These are phyloP conservation scores for Actenoides lindsayi DNA, from an alignment of 2,113 vertebrate species.

Conservation along the genomic window DNA sequence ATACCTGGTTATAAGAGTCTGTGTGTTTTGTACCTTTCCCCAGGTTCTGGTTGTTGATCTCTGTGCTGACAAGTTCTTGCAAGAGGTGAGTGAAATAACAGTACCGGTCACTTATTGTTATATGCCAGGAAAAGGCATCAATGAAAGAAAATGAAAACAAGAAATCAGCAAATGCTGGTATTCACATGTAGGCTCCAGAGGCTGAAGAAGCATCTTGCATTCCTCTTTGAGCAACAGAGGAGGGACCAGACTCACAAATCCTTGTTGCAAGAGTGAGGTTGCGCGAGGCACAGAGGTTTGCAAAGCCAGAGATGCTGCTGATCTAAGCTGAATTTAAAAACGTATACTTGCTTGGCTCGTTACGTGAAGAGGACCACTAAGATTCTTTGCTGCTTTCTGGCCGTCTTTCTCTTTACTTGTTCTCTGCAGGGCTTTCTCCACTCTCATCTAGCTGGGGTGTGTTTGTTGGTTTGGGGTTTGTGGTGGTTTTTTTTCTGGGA, in stretches of 20 bases:
- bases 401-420: neutral
- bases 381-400: neutral
- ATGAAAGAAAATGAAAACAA: slow-evolving; percentile 10
- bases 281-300: neutral
- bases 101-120: neutral
- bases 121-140: neutral
- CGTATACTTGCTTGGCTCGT: neutral
- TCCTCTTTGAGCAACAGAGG: neutral
- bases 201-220: neutral
- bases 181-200: neutral
- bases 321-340: neutral
- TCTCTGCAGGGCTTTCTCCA: neutral
- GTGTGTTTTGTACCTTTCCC: slow-evolving; percentile 14
- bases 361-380: neutral
- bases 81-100: slow-evolving; percentile 86
- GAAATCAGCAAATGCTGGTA: neutral
- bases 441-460: neutral
- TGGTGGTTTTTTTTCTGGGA: neutral
- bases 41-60: slow-evolving; percentile 98
- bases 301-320: neutral
- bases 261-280: neutral
- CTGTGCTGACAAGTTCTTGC: slow-evolving; percentile 90
- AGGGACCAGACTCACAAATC: neutral
- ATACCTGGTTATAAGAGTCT: neutral
- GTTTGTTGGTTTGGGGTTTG: neutral